A percentile compares a stretch with the other conserved stretches of the same genome.
Conservation (phyloP, 1,140 invertebrate species). For the Penaeus vannamei region DNA sequence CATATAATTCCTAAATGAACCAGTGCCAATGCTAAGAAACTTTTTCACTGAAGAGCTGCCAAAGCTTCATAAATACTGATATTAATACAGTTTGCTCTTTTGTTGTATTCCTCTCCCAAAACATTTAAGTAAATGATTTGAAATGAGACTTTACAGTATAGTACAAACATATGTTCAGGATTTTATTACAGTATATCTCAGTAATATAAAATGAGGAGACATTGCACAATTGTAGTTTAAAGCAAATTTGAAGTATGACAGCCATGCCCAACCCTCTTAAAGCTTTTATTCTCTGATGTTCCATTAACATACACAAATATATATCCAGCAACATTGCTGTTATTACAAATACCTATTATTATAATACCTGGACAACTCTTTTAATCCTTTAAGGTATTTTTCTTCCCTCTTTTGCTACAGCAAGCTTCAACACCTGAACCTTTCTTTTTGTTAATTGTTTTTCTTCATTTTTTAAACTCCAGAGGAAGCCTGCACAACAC, state of each 20-base stretch:
- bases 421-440: too few relatives aligned
- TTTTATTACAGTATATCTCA: constrained; percentile 39
- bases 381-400: too few relatives aligned
- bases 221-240: constrained; percentile 2
- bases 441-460: neutral
- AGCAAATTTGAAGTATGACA: too few relatives aligned
- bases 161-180: constrained; percentile 43
- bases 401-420: too few relatives aligned
- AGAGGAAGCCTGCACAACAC: neutral
- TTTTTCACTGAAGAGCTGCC: neutral
- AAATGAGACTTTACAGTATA: constrained; percentile 63
- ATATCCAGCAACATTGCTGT: too few relatives aligned
- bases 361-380: too few relatives aligned
- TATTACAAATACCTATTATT: too few relatives aligned
- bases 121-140: constrained; percentile 34
- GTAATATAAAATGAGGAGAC: constrained; percentile 14
- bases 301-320: too few relatives aligned
- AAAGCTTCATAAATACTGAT: constrained; percentile 49
- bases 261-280: too few relatives aligned
- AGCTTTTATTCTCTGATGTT: too few relatives aligned
- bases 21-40: too few relatives aligned
- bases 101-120: constrained; percentile 56
- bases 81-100: constrained; percentile 27
- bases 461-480: neutral
- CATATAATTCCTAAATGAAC: too few relatives aligned